A percentile compares a stretch with the other conserved stretches of the same genome.
phyloP scores from a whole-genome alignment of 2,113 vertebrate species.

The Oreochromis tanganicae region DNA sequence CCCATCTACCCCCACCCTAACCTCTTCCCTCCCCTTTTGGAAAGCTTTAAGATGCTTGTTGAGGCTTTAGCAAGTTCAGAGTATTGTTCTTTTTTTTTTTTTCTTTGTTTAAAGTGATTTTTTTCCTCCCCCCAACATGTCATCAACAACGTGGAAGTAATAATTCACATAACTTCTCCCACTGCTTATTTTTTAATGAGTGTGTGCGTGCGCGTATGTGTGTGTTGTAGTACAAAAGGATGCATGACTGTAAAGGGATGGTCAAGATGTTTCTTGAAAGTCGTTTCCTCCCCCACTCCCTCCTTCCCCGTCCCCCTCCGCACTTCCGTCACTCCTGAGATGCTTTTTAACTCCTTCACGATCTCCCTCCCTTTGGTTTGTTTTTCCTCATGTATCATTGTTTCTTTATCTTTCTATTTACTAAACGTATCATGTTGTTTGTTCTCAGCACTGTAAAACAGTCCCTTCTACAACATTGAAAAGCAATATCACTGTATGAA shows the following conservation, averaged over 20 bases:
- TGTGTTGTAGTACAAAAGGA: conserved; percentile 67
- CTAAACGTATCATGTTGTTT: conserved; percentile 77
- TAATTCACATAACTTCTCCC: conserved; percentile 62
- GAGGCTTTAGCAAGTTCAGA: conserved; percentile 66
- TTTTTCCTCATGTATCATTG: conserved; percentile 66
- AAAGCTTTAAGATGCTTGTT: conserved; percentile 72
- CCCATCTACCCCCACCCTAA: not conserved
- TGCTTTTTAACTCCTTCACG: conserved; percentile 40
- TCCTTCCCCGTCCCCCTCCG: not conserved
- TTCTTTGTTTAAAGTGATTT: not conserved
- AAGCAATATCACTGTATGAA: conserved; percentile 99
- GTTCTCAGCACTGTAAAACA: conserved; percentile 99
- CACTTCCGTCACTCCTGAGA: conserved; percentile 67
- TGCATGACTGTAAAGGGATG: conserved; percentile 73
- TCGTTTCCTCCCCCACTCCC: conserved; percentile 22
- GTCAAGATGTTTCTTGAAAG: conserved; percentile 53
- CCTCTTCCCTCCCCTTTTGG: conserved; percentile 27
- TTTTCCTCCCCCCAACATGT: not conserved
- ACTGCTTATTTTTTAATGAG: conserved; percentile 49
- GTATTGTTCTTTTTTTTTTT: conserved; percentile 49
- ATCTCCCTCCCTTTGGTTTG: conserved; percentile 39
- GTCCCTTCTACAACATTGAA: conserved; percentile 98
- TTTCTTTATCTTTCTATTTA: conserved; percentile 73
- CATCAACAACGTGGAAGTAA: conserved; percentile 65
- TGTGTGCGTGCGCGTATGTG: conserved; percentile 34